These are phyloP conservation scores for Liposcelis brunnea DNA, from an alignment of 2,888 invertebrate species.

Conservation along the genomic window DNA sequence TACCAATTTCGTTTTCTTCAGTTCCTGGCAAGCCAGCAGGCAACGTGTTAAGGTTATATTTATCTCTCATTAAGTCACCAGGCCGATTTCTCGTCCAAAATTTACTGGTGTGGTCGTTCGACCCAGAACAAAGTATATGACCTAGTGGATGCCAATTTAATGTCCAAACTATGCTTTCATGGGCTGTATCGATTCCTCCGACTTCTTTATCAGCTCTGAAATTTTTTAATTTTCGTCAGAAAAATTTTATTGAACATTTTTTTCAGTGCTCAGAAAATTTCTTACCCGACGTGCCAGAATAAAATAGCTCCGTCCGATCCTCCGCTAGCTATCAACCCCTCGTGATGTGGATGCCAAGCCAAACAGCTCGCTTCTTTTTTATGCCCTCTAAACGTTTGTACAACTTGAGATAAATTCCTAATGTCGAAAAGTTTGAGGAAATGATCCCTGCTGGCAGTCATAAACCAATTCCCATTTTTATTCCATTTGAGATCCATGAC, in stretches of 20 bases:
- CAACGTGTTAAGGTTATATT: slow-evolving; percentile 86
- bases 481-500: slow-evolving; percentile 99
- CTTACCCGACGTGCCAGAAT: slow-evolving; percentile 95
- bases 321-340: slow-evolving; percentile 91
- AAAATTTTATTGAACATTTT: background rate
- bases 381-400: slow-evolving; percentile 95
- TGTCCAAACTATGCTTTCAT: slow-evolving; percentile 98
- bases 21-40: slow-evolving; percentile 62
- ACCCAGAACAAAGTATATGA: slow-evolving; percentile 95
- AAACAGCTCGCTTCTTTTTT: slow-evolving; percentile 96
- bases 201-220: slow-evolving; percentile 88
- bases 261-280: slow-evolving; percentile 8
- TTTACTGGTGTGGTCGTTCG: slow-evolving; percentile 98
- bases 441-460: slow-evolving; percentile 96
- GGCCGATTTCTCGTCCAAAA: slow-evolving; percentile 99
- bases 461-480: slow-evolving; percentile 96
- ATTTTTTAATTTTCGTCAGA: slow-evolving; percentile 5
- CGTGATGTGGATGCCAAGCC: slow-evolving; percentile 97
- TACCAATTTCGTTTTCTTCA: slow-evolving; percentile 52
- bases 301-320: slow-evolving; percentile 97
- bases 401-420: slow-evolving; percentile 83
- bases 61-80: slow-evolving; percentile 95
- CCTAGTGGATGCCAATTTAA: slow-evolving; percentile 99
- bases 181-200: slow-evolving; percentile 94
- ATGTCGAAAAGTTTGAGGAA: slow-evolving; percentile 94